Evolutionary conservation across 1,140 invertebrate genomes (phyloP), one percentile per base, ranked within the genome.

Genomic region (Drosophila kurseongensis): DNA sequence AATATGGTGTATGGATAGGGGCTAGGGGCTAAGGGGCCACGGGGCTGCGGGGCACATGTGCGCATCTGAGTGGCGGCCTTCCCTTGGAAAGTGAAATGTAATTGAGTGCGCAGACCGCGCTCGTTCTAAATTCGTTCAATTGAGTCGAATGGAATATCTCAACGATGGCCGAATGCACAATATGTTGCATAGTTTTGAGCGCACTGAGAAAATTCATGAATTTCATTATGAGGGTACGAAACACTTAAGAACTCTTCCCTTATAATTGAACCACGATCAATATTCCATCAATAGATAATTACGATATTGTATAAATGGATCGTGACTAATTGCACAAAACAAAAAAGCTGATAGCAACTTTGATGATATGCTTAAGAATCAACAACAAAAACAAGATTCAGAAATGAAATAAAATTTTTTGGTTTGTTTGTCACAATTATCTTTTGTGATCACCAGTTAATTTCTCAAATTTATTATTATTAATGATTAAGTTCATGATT

Each of bases 71-170:
- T 65, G 76, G 76, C 63, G 51, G 66, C 75, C 83, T 86, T 88
- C 84, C 84, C 83, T 88, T 88, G 75, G 79, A 86, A 86, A 86
- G 83, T 79, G 76, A 86, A 86, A 88, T 86, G 83, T 79, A 88
- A 77, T 86, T 86, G 83, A 86, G 83, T 51, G 75, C 65, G 23
- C 5, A 29, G 63, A 27, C 35, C 42, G 42, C 65, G 27, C 51
- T 54, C 56, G 60, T 89, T 88, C 84, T 88, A 83, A 77, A 86
- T 88, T 65, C 66, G 63, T 88, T 45, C 54, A 75, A 75, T 79
- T 86, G 83, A 86, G 75, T 88, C 44, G 10, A 78, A 75, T 42
- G 18, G 57, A 61, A 59, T 67, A 38, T 45, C 82, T 77, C 60
- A 75, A 35, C 9, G 18, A 29, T 1, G 4, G 2, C 7, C 3